These are phyloP conservation scores for Ailuropoda melanoleuca DNA, from an alignment of 2,113 vertebrate species.

Conservation along the genomic window DNA sequence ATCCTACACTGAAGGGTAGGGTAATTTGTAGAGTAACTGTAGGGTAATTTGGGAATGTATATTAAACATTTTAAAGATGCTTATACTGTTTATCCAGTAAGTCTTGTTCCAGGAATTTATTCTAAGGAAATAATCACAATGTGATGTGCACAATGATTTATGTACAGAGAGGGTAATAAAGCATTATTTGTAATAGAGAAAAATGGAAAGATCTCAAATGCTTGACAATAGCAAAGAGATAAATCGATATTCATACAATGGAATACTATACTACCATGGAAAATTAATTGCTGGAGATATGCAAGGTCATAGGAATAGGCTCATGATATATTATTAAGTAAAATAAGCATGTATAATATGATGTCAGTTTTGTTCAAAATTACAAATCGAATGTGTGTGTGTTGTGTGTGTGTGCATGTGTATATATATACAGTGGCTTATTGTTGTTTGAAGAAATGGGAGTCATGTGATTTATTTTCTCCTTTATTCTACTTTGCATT, in stretches of 20 bases:
- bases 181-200: neutral
- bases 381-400: neutral
- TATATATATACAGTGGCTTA: neutral
- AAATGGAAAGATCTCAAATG: conserved; percentile 27
- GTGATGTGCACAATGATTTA: neutral
- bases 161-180: neutral
- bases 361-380: conserved; percentile 11
- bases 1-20: neutral
- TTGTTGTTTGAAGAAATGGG: neutral
- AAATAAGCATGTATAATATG: neutral
- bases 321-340: neutral
- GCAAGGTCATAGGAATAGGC: neutral
- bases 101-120: conserved; percentile 6
- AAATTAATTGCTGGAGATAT: neutral
- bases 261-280: neutral
- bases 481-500: conserved; percentile 24
- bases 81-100: neutral
- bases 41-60: neutral
- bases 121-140: neutral
- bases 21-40: too few species aligned
- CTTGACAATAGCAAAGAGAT: neutral
- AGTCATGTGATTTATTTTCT: conserved; percentile 1
- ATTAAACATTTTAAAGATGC: neutral
- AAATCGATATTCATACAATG: neutral
- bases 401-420: neutral